phyloP scores from a whole-genome alignment of 2,888 invertebrate species.

The Eupsilia transversa region DNA sequence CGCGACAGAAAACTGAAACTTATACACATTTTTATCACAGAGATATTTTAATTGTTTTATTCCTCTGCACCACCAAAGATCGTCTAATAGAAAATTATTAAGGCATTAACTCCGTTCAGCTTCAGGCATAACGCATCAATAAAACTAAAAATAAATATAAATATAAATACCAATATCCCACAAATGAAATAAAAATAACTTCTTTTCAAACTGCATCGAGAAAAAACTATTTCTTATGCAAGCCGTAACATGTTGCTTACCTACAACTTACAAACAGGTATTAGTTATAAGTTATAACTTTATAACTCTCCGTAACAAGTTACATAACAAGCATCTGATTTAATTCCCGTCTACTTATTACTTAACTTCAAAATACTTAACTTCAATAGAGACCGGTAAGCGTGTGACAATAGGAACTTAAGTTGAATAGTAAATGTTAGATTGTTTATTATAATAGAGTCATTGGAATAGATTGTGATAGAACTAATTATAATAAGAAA shows the following conservation, averaged over 20 bases:
- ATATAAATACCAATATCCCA: background rate
- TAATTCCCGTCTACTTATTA: conserved; percentile 47
- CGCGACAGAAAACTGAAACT: background rate
- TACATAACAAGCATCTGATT: conserved; percentile 49
- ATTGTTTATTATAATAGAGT: background rate
- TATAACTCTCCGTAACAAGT: conserved; percentile 53
- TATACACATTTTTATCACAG: background rate
- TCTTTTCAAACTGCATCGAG: conserved; percentile 34
- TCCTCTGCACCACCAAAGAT: background rate
- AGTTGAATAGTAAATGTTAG: background rate
- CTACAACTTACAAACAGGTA: conserved; percentile 40
- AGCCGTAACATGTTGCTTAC: conserved; percentile 34
- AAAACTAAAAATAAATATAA: background rate
- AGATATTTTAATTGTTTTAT: background rate
- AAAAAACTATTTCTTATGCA: conserved; percentile 23
- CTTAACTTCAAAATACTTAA: conserved; percentile 40
- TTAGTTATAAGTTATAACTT: conserved; percentile 55
- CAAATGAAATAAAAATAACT: conserved; percentile 20
- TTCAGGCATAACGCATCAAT: no score
- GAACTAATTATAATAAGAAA: background rate
- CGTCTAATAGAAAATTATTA: background rate
- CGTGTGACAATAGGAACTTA: conserved; percentile 26
- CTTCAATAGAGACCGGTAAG: conserved; percentile 32
- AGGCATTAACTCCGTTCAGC: no score
- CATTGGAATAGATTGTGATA: background rate